Conservation (phyloP, 2,113 vertebrate species). For the Dendropsophus ebraccatus region DNA sequence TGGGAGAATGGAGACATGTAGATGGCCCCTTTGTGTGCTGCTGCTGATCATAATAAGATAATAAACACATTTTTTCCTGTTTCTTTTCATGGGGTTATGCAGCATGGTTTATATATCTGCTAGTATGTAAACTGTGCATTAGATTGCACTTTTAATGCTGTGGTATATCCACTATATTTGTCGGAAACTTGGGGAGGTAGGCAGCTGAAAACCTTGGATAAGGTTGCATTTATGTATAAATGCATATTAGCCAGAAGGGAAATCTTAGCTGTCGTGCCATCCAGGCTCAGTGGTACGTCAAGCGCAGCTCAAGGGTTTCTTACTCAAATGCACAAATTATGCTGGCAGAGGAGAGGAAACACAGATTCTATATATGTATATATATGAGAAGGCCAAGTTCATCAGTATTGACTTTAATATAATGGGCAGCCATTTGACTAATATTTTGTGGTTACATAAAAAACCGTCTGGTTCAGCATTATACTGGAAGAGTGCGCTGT, state of each 20-base stretch:
- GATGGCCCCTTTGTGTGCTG: slow-evolving; percentile 7
- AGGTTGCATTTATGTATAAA: slow-evolving; percentile 21
- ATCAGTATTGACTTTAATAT: background rate
- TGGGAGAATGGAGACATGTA: slow-evolving; percentile 19
- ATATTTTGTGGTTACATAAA: background rate
- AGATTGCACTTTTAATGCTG: background rate
- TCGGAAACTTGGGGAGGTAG: background rate
- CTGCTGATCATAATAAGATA: no score
- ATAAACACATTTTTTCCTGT: background rate
- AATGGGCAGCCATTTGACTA: background rate
- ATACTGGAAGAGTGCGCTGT: background rate
- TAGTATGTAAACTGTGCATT: background rate
- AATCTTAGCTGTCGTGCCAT: slow-evolving; percentile 19
- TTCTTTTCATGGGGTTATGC: background rate
- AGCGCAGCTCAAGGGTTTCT: background rate
- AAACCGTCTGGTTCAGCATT: background rate
- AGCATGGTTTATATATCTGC: background rate
- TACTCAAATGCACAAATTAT: slow-evolving; percentile 32
- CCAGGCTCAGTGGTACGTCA: slow-evolving; percentile 4
- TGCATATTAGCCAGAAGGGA: slow-evolving; percentile 30
- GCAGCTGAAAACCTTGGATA: background rate
- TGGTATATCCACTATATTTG: background rate
- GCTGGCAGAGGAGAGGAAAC: background rate
- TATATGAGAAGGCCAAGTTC: background rate
- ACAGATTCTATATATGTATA: background rate